Evolutionary conservation across 2,888 invertebrate genomes (phyloP), one percentile per base, ranked within the genome.

Genomic region (Heliconius aoede): DNA sequence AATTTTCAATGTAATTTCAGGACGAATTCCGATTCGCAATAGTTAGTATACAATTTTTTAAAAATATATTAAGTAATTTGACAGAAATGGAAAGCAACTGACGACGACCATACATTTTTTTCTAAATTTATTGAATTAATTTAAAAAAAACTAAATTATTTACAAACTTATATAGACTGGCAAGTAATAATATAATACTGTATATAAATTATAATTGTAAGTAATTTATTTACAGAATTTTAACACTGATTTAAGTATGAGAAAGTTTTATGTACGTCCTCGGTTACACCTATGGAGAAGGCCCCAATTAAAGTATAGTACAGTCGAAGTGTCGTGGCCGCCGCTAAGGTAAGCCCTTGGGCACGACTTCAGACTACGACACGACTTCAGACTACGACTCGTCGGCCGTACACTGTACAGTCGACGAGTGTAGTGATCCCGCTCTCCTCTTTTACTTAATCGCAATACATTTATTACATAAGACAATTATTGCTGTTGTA

Each of bases 121-220:
- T 60, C 24, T n/a, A 58, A 55, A 46, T 46, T 46, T 46, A 46
- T 21, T 46, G n/a, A n/a, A 55, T 55, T 55, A 46, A 46, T 46
- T 15, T 18, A 46, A 46, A 46, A 46, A 46, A 46, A 51, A 26
- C n/a, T 21, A 51, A 51, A 68, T 24, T 69, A 91, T 91, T 85
- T 91, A 91, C 91, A 91, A 77, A 84, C 86, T 87, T 88, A 89
- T 82, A 84, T 84, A 86, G 89, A 90, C 90, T 92, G 94, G 94
- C 94, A 94, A 93, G 93, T 91, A 88, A 89, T 89, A 88, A 83
- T 83, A 86, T 92, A 93, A 94, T 93, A 93, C 94, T 94, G 94
- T 89, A 90, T 90, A 89, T 90, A 91, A 91, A 90, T 90, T 86
- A 90, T 86, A 86, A 85, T 85, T 85, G 85, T 85, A 73, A 5